Base-by-base conservation (phyloP, 2,113 vertebrate genomes). In the Xerus inauris region DNA sequence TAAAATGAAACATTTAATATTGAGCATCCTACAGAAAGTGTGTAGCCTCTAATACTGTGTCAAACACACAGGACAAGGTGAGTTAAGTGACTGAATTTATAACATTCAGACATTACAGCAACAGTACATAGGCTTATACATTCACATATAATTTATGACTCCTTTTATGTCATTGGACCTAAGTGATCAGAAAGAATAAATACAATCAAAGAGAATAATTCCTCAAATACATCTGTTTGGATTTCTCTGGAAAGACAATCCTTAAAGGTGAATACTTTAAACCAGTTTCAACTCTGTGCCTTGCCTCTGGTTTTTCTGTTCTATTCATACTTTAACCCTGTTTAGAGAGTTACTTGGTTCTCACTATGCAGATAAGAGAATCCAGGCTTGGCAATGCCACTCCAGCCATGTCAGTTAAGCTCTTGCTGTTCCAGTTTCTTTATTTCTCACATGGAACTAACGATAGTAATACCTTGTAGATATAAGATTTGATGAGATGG, bases 1-100 rank as follows among this genome's bases (percentile, higher is more conserved):
- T 47, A 88, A 97, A 97, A 98, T 62, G n/a, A 89, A 94, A n/a
- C 20, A 38, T 90, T 98, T 98, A 92, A 94, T 89, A 96, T 40
- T 10, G 30, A 94, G 96, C 95, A 82, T 13, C 64, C 32, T 77
- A 90, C 42, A 76, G 95, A 89, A 91, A 93, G 71, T 76, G 59
- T 90, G 5, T 83, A 92, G 95, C 65, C 38, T 97, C 94, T 57
- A 75, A 51, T 24, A 84, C 28, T 73, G 84, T 84, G 62, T 91
- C 51, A 47, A 16, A 91, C 13, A 42, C 24, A 86, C 1, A 75
- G 45, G 65, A 65, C 42, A 54, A 89, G 20, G 45, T 59, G 65
- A 88, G 38, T 64, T 81, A 75, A 86, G 35, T 42, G 59, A 42
- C 47, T 82, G 71, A 77, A 65, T 96, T 67, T 45, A 64, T 76